phyloP scores from a whole-genome alignment of 2,113 vertebrate genomes.

The Neotoma lepida region DNA sequence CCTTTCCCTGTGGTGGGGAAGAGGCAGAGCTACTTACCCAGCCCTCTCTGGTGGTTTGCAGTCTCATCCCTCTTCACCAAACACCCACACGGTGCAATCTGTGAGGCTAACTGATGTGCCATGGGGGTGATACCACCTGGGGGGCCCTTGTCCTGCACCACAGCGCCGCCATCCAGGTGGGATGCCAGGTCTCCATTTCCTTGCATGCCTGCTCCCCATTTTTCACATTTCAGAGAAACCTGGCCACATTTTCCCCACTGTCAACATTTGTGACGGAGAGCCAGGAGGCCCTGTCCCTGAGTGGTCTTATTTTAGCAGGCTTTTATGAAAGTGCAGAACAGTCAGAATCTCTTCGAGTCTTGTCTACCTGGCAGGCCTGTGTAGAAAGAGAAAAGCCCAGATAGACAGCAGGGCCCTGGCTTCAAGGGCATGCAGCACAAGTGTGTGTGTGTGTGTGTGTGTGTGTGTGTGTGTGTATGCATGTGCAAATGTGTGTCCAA shows the following conservation, averaged over 20 bases:
- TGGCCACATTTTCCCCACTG: constrained; percentile 34
- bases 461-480: not conserved
- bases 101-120: not conserved
- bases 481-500: not conserved
- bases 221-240: constrained; percentile 53
- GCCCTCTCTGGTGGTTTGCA: fast-evolving
- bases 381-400: not conserved
- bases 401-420: not conserved
- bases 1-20: not conserved
- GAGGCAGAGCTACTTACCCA: not conserved
- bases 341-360: not conserved
- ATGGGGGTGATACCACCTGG: not conserved
- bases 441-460: not conserved
- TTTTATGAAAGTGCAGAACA: not conserved
- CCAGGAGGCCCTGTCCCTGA: not conserved
- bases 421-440: not conserved
- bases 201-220: not conserved
- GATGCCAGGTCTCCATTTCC: not conserved
- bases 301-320: constrained; percentile 45
- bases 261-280: constrained; percentile 29
- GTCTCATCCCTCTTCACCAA: not conserved
- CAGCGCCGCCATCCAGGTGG: not conserved
- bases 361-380: not conserved
- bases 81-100: not conserved
- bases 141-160: not conserved